Base-by-base conservation (phyloP, 2,113 vertebrate genomes). In the Bufo bufo region DNA sequence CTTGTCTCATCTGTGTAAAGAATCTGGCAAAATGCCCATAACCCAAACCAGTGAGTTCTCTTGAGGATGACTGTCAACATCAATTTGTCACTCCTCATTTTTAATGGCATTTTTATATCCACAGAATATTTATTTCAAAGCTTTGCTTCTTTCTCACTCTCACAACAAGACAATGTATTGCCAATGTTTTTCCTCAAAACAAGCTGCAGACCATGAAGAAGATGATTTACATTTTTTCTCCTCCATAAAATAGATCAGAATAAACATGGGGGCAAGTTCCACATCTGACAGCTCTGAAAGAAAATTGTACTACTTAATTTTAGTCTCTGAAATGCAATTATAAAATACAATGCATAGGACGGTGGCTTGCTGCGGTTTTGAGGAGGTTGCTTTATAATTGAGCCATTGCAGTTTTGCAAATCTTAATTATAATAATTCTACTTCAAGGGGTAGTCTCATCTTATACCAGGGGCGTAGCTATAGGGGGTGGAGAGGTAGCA, bases 61-160 rank as follows among this genome's bases (percentile, higher is more conserved):
- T 45, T 23, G 81, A 77, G 50, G 45, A 78, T 52, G 12, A 61
- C 17, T 56, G 87, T 33, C 61, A 33, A 54, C 47, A 84, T 84
- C 59, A 66, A 84, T 84, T 69, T 84, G 69, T 83, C 71, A 88
- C 56, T 75, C 6, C 59, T 83, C 56, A 49, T 88, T 77, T 75
- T 50, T 82, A 82, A 87, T 75, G 66, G 19, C 43, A 63, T 87
- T 63, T 84, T 89, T 84, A 78, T 69, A 43, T 9, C 17, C 19
- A 58, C n/a, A 5, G 72, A 84, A 75, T 56, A 88, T 84, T 69
- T 77, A 33, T 84, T 58, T 63, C 17, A 58, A n/a, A 11, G 58
- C 16, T 65, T 50, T 49, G 20, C 61, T 63, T 56, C 49, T 65
- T 77, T 33, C 54, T 50, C 6, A 58, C 78, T 84, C 47, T 65